Evolutionary conservation across 2,113 vertebrate genomes (phyloP), one percentile per base, ranked within the genome.

Genomic region (Cariama cristata): DNA sequence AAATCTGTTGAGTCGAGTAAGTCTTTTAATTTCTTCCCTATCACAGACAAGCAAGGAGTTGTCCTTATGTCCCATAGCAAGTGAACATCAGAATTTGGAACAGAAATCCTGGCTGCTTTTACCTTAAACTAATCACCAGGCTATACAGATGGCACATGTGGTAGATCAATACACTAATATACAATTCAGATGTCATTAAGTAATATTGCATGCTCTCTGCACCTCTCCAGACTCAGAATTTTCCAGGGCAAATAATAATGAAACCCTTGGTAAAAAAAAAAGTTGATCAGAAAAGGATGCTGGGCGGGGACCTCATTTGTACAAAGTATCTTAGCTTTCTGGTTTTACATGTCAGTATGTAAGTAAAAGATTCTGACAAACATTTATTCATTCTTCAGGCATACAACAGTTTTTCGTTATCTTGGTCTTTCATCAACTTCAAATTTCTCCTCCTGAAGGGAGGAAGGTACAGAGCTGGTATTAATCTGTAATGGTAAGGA

Each of bases 151-250:
- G 35, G 33, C 40, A 75, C 24, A 79, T 0, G 1, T 52, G 9
- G 5, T 81, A 90, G 72, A 81, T 86, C 82, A 86, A 91, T 92
- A 86, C 32, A 79, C 56, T 86, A 81, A 87, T 90, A 96, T 53
- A 92, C 8, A 89, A 81, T 89, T 86, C 64, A 73, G 68, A 62
- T 91, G 76, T 95, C 94, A 89, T 89, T 92, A 86, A 79, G 30
- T 91, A 91, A 86, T 84, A 92, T 30, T 66, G 50, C 49, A 74
- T 52, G 44, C n/a, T 64, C 26, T 89, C 68, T 85, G 88, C 60
- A 89, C 7, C n/a, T 63, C 17, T 72, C 44, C 20, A 76, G 67
- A 69, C 20, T 49, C 56, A 22, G 23, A 89, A 77, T 90, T 91
- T 96, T 90, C 81, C 96, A 95, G 88, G 52, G 22, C 44, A 77